Conservation (phyloP, 2,797 vertebrate species). For the Thaleichthys pacificus region DNA sequence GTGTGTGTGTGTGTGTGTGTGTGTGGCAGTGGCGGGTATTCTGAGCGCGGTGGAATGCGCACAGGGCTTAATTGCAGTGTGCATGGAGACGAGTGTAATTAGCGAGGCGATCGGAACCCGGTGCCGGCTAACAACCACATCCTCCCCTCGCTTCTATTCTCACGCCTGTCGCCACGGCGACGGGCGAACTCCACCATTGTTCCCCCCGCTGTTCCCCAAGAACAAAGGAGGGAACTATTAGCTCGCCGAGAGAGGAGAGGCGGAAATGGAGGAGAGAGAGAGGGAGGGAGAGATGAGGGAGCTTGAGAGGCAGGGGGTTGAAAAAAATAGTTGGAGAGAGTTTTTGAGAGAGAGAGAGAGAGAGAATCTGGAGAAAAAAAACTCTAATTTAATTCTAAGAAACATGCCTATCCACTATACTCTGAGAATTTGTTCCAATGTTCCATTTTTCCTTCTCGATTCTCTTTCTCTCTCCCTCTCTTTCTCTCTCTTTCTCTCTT, state of each 20-base stretch:
- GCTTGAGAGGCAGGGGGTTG: conserved; percentile 34
- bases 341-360: conserved; percentile 26
- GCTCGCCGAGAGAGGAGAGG: conserved; percentile 63
- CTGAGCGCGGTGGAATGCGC: background rate
- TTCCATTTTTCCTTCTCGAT: conserved; percentile 31
- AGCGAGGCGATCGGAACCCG: conserved; percentile 39
- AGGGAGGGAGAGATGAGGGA: conserved; percentile 50
- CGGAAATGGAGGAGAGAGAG: conserved; percentile 63
- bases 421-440: conserved; percentile 42
- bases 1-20: conserved; percentile 4
- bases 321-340: conserved; percentile 14
- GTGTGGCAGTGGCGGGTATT: background rate
- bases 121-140: conserved; percentile 72
- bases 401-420: conserved; percentile 32
- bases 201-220: conserved; percentile 58
- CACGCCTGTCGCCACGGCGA: conserved; percentile 73
- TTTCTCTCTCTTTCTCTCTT: conserved; percentile 32
- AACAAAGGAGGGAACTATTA: conserved; percentile 70
- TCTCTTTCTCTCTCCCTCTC: conserved; percentile 21
- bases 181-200: conserved; percentile 72
- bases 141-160: conserved; percentile 68
- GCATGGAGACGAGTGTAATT: conserved; percentile 78
- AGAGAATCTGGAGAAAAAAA: conserved; percentile 30
- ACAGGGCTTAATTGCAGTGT: conserved; percentile 72
- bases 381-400: conserved; percentile 55